Evolutionary conservation across 2,113 vertebrate genomes (phyloP).

Genomic region (Polypterus bichir): DNA sequence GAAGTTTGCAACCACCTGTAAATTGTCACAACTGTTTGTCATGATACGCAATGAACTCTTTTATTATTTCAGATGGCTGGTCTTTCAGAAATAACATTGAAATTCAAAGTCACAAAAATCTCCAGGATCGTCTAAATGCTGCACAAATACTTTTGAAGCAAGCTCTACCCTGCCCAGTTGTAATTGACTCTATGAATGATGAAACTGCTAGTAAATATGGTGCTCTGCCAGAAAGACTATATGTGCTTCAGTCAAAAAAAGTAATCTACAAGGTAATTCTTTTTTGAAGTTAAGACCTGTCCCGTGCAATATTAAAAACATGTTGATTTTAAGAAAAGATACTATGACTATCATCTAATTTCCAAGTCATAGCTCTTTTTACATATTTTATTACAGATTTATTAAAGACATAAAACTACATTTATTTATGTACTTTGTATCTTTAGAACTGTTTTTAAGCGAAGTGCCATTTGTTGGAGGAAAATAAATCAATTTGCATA

Average conservation of each 20-base stretch:
- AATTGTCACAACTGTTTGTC: no score
- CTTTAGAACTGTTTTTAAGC: no score
- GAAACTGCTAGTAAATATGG: constrained; percentile 56
- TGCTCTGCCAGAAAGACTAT: constrained; percentile 74
- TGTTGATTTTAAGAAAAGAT: background rate
- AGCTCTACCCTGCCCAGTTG: constrained; percentile 67
- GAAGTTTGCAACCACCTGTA: no score
- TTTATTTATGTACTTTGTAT: background rate
- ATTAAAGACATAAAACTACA: background rate
- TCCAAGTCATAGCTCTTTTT: background rate
- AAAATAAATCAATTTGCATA: no score
- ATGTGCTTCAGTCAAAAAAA: constrained; percentile 64
- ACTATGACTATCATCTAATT: background rate
- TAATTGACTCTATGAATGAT: constrained; percentile 75
- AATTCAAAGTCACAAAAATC: constrained; percentile 64
- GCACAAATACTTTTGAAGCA: constrained; percentile 55
- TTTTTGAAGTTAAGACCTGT: background rate
- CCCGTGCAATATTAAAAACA: background rate
- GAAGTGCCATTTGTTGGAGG: no score
- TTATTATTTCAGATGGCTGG: constrained; percentile 64
- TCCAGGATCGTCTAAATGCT: constrained; percentile 65
- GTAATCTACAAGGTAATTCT: constrained; percentile 71
- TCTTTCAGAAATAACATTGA: constrained; percentile 75
- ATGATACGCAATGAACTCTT: background rate
- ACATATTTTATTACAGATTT: background rate